Percentiles rank a stretch among this genome's conserved stretches.
phyloP scores from a whole-genome alignment of 2,797 vertebrate species.

The Sebastiscus tertius region DNA sequence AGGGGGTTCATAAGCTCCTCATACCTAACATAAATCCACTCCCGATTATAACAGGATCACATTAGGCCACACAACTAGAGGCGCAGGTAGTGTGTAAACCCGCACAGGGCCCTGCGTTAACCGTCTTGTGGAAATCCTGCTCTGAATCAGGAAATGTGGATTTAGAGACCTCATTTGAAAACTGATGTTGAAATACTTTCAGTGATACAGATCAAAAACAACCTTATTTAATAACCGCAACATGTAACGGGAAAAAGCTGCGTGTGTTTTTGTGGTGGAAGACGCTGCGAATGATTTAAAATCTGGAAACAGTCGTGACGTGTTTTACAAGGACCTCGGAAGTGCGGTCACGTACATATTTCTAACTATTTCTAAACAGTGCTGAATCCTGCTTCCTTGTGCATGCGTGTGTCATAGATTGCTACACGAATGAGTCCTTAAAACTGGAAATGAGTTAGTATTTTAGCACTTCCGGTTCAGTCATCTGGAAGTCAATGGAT shows the following conservation, averaged over 20 bases:
- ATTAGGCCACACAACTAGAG: slow-evolving; percentile 57
- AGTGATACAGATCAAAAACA: neutral
- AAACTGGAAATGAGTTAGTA: no score
- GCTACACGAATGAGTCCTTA: no score
- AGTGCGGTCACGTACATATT: no score
- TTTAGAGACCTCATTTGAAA: neutral
- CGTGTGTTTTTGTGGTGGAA: neutral
- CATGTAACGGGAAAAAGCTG: neutral
- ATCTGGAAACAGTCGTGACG: neutral
- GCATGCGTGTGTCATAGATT: neutral
- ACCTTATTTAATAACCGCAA: no score
- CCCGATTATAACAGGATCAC: slow-evolving; percentile 54
- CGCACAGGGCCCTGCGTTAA: neutral
- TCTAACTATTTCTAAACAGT: neutral
- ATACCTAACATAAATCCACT: slow-evolving; percentile 56
- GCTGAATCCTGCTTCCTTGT: neutral
- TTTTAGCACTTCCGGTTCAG: no score
- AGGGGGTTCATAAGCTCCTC: slow-evolving; percentile 54
- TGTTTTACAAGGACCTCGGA: neutral
- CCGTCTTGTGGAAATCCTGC: neutral
- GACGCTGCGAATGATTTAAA: neutral
- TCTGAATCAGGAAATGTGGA: neutral
- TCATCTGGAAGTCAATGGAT: no score
- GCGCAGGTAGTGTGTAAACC: slow-evolving; percentile 25
- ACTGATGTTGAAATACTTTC: neutral